Evolutionary conservation across 1,140 invertebrate species (phyloP), one percentile per base, ranked within the genome.

Genomic region (Drosophila subobscura): DNA sequence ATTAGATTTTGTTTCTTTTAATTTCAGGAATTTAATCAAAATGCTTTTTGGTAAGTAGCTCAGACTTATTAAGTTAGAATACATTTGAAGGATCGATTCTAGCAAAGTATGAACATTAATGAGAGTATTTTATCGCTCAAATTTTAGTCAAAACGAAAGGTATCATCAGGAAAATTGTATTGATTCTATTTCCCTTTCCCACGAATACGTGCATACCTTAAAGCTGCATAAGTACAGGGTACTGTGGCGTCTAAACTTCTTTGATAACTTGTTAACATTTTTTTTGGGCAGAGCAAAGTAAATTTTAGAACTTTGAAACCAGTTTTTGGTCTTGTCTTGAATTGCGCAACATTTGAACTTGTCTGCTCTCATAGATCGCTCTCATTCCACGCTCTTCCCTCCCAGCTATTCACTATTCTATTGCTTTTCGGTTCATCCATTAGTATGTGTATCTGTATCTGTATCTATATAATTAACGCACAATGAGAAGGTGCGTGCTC

Each of bases 191-290:
- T 27, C 1, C 5, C 5, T 27, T 27, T 2, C 25, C 25, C 25
- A 27, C 25, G 25, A 27, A 27, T 27, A 27, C 25, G 25, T 5
- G 3, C 33, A 33, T 3, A 10, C 33, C 33, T 3, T 33, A 33
- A 10, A 10, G 4, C 33, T 4, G 3, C 10, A 0, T 2, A 1
- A 2, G 10, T 12, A 37, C 33, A 37, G 33, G 33, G 33, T 37
- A 37, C 6, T 37, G 10, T 0, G 33, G 33, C 33, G 3, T 12
- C 10, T 37, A 77, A 80, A 78, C 68, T 86, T 81, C 81, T 77
- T 86, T 73, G 83, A 86, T 86, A 77, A 81, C 81, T 86, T 85
- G 81, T 88, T 85, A 85, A 85, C 83, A 85, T 86, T 86, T 37
- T 12, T 12, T 85, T 86, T 79, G 63, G 64, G 72, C 72, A 79